Evolutionary conservation across 2,797 vertebrate species (phyloP), one percentile per base, ranked within the genome.

Genomic region (Emydoidea blandingii): DNA sequence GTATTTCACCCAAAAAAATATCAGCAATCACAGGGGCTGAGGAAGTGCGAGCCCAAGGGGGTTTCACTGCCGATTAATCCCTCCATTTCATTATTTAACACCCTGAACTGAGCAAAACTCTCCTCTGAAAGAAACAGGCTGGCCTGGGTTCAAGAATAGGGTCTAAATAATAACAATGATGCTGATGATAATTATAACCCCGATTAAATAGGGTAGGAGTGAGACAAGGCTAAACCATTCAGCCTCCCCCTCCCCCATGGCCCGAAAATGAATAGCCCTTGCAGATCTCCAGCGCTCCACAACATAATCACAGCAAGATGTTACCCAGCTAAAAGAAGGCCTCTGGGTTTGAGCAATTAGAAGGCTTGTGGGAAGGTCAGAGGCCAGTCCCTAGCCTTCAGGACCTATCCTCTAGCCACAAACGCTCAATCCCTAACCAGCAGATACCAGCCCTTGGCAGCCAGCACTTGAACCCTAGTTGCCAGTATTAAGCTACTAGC

Each of bases 1-100:
- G 89, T 98, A 98, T 98, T 98, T 98, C 98, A 98, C 96, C 97
- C 96, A 83, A 85, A 98, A 96, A 97, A 98, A 97, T 97, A 98
- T 98, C 98, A 97, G 98, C 98, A 95, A 97, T 98, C 98, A 97
- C 92, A 92, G 93, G 37, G 92, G 87, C 95, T 7, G 85, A 97
- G 98, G 98, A 98, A 98, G 98, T 88, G 95, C 90, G 86, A 91
- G 92, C 97, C 98, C 95, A 49, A 83, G 91, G 97, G 98, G 97
- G 97, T 94, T 97, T 94, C 29, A n/a, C 96, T 1, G 21, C 91
- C 16, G 91, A 98, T 98, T 97, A 98, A 97, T 94, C 94, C 96
- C 92, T 85, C 91, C 94, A 79, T 97, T 97, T 98, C 97, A 98
- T 98, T 98, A 97, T 97, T 98, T 98, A 97, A 97, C 96, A 96